These are phyloP conservation scores for Pomatostomus ruficeps DNA, from an alignment of 2,113 vertebrate species.

Conservation along the genomic window DNA sequence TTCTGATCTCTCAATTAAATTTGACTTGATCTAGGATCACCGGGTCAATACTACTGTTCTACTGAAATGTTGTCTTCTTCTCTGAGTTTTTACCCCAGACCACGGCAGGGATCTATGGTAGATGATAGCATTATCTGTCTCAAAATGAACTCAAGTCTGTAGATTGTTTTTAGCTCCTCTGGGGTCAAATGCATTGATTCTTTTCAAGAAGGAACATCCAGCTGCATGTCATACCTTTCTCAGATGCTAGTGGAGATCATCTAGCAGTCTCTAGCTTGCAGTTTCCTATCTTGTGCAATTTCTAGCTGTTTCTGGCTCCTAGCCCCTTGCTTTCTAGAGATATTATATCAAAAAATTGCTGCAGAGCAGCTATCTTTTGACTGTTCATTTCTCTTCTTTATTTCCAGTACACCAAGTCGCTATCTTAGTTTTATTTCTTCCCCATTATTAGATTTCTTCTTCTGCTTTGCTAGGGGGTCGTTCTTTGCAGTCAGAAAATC, in stretches of 20 bases:
- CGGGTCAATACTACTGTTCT: not conserved
- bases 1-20: not conserved
- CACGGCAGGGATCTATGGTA: not conserved
- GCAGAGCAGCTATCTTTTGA: constrained; percentile 24
- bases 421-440: constrained; percentile 23
- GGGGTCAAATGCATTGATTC: not conserved
- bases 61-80: not conserved
- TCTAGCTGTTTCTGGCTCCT: constrained; percentile 10
- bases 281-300: not conserved
- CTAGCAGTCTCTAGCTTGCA: not conserved
- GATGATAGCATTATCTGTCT: not conserved
- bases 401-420: not conserved
- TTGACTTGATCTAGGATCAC: not conserved
- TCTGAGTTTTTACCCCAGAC: not conserved
- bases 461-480: not conserved
- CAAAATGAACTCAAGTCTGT: not conserved
- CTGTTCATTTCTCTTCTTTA: constrained; percentile 27
- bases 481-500: not conserved
- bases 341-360: constrained; percentile 54
- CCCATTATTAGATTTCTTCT: constrained; percentile 3
- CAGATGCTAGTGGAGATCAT: not conserved
- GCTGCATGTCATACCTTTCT: not conserved
- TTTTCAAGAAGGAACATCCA: not conserved
- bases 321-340: constrained; percentile 18
- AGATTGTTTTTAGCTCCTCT: not conserved